Base-by-base conservation (phyloP, 2,113 vertebrate genomes). In the Ancistrus triradiatus region DNA sequence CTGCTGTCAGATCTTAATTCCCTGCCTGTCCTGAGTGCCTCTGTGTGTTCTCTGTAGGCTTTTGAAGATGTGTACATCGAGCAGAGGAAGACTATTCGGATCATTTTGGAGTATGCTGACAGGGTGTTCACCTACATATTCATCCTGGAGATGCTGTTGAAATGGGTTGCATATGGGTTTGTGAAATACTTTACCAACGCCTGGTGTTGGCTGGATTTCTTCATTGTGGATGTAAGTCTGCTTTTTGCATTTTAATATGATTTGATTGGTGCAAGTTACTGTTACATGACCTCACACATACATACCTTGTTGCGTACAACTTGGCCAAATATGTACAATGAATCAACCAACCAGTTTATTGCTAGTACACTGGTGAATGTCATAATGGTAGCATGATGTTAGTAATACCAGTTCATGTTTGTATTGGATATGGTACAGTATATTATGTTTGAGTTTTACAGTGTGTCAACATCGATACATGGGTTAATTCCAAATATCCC, bases 141-240 rank as follows among this genome's bases (percentile, higher is more conserved):
- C 80, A 98, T 99, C 84, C 84, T 99, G 89, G 96, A 99, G 84
- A 99, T 99, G 96, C 50, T 99, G 82, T 88, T 99, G 15, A 99
- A 99, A 62, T 99, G 96, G 96, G 93, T 94, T 0, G 96, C 96
- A 46, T 99, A 99, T 0, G 96, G 96, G 27, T 99, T 99, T 6
- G 92, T 94, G 75, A 99, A 98, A 79, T 99, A 98, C 80, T 98
- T 98, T 88, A 98, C 95, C 37, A 98, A 98, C 0, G 95, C 95
- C 75, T 98, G 95, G 95, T 98, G 95, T 84, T 98, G 95, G 95
- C 89, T 98, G 78, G 95, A 98, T 84, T 98, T 98, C 91, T 95
- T 98, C 86, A 98, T 98, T 66, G 95, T 98, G 78, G 95, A 96
- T 85, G 95, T 98, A 97, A 86, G 95, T 97, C 63, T 50, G 14